Base-by-base conservation (phyloP, 2,797 vertebrate genomes). In the Erpetoichthys calabaricus region DNA sequence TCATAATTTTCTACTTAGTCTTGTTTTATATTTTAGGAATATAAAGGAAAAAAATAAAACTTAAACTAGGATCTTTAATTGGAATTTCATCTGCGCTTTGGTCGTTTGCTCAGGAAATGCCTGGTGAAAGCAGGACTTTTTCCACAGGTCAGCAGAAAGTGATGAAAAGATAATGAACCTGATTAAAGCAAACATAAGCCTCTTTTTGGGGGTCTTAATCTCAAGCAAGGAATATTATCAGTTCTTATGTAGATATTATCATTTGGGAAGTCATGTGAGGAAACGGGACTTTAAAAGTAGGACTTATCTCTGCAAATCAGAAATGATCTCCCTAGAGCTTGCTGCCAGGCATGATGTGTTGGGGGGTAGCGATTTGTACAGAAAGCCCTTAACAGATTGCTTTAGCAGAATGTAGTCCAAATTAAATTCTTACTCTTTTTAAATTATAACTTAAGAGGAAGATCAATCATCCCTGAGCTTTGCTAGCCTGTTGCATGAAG, bases 11-110 rank as follows among this genome's bases (percentile, higher is more conserved):
- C n/a, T n/a, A n/a, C n/a, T n/a, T n/a, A n/a, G n/a, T n/a, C n/a
- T n/a, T n/a, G n/a, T n/a, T n/a, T n/a, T n/a, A n/a, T n/a, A n/a
- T n/a, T n/a, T n/a, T n/a, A n/a, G n/a, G n/a, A n/a, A n/a, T n/a
- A 47, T 4, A 45, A 45, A 56, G 56, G 56, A 47, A 54, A 42
- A 53, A 56, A 56, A 46, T 42, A 53, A 52, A 50, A 7, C 8
- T 45, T 47, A 45, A 63, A 59, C 57, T 60, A 51, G 60, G 45
- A 6, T 54, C 47, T 50, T 4, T 44, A 57, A 59, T 10, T 57
- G 58, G 58, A 63, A 54, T 60, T 60, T 61, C 52, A 60, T 64
- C 63, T 52, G 55, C 53, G 42, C 10, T 41, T 50, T 51, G 49
- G 60, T 49, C 53, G 10, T 7, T 43, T n/a, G 53, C 52, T 45